phyloP scores from a whole-genome alignment of 2,888 invertebrate genomes.

The Aporophyla nigra region DNA sequence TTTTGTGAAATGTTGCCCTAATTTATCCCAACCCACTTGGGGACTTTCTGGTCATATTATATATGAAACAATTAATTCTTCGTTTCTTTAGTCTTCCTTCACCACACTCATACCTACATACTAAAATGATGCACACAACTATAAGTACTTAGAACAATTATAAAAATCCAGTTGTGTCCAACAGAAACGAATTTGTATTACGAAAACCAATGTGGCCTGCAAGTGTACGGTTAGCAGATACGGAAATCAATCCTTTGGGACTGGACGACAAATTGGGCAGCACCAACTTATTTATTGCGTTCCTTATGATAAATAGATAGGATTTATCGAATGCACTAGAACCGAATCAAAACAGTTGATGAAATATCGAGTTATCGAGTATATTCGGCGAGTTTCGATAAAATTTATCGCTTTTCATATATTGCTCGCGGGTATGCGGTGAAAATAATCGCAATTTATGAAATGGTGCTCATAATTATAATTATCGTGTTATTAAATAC shows the following conservation, averaged over 20 bases:
- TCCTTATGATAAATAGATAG: constrained; percentile 46
- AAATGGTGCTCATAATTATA: constrained; percentile 22
- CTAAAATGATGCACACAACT: neutral
- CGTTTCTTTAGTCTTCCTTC: neutral
- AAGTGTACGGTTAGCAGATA: constrained; percentile 45
- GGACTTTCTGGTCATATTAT: neutral
- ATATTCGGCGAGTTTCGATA: constrained; percentile 21
- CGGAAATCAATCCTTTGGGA: constrained; percentile 52
- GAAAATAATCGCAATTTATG: constrained; percentile 16
- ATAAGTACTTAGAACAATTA: neutral
- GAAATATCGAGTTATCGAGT: constrained; percentile 39
- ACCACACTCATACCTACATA: neutral
- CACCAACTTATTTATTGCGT: constrained; percentile 52
- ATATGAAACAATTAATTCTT: neutral
- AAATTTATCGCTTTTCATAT: constrained; percentile 30
- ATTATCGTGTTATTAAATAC: neutral
- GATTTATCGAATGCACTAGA: constrained; percentile 43
- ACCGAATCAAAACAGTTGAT: constrained; percentile 43
- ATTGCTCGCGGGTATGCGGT: constrained; percentile 20
- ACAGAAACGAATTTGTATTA: constrained; percentile 41
- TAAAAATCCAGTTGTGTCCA: constrained; percentile 10
- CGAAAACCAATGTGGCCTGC: constrained; percentile 31
- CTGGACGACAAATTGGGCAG: constrained; percentile 56
- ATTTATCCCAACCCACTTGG: neutral
- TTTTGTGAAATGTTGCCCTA: neutral